Evolutionary conservation across 2,888 invertebrate species (phyloP).

Genomic region (Oscheius sp.): DNA sequence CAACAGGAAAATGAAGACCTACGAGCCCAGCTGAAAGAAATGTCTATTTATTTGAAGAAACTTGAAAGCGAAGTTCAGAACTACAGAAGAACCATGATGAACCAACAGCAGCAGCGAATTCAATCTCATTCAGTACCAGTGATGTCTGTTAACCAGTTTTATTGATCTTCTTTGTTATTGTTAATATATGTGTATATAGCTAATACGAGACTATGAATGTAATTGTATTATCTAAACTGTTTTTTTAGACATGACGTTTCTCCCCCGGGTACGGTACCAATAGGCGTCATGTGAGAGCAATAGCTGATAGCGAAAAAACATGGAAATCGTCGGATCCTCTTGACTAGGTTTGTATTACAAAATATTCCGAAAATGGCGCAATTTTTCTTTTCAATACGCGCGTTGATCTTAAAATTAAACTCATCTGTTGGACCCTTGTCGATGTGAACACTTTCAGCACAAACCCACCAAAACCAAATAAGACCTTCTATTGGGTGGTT

Average conservation of each 20-base stretch:
- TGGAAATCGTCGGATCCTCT: neutral
- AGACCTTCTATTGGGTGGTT: neutral
- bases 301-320: too few relatives aligned
- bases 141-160: neutral
- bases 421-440: neutral
- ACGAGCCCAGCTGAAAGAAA: neutral
- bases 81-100: neutral
- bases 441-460: slow-evolving; percentile 5
- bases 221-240: slow-evolving; percentile 4
- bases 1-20: slow-evolving; percentile 33
- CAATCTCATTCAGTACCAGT: neutral
- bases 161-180: neutral
- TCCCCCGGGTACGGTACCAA: neutral
- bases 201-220: neutral
- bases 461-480: neutral
- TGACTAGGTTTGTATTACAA: slow-evolving; percentile 17
- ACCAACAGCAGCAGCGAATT: neutral
- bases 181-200: slow-evolving; percentile 7
- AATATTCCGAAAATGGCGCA: neutral
- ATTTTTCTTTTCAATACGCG: neutral
- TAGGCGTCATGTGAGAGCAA: slow-evolving; percentile 15
- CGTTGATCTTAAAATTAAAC: neutral
- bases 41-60: neutral
- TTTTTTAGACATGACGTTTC: slow-evolving; percentile 17
- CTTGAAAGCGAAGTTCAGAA: slow-evolving; percentile 5